These are phyloP conservation scores for Diaperis boleti DNA, from an alignment of 2,888 invertebrate genomes.

Conservation along the genomic window DNA sequence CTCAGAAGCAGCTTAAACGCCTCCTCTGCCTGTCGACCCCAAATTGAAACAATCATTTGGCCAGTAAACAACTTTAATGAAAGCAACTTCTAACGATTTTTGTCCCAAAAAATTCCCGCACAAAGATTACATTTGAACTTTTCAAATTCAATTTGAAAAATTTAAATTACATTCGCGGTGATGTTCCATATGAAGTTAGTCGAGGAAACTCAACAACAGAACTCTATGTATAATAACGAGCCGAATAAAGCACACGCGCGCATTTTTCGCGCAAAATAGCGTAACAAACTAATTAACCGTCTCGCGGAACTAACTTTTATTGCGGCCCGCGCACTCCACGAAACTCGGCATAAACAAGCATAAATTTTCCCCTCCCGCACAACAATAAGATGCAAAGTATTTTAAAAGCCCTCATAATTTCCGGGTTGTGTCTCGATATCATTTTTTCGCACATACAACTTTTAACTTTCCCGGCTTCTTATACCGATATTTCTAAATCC, in stretches of 20 bases:
- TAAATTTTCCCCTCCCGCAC: slow-evolving; percentile 23
- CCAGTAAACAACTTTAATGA: slow-evolving; percentile 42
- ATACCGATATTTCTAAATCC: slow-evolving; percentile 44
- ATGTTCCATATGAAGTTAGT: slow-evolving; percentile 38
- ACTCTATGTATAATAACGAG: slow-evolving; percentile 51
- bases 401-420: slow-evolving; percentile 39
- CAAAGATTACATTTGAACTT: slow-evolving; percentile 50
- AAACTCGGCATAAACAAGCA: slow-evolving; percentile 20
- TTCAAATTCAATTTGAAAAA: slow-evolving; percentile 51
- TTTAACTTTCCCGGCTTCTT: slow-evolving; percentile 43
- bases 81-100: slow-evolving; percentile 39
- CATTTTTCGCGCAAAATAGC: slow-evolving; percentile 21
- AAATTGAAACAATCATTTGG: slow-evolving; percentile 41
- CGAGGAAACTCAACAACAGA: slow-evolving; percentile 36
- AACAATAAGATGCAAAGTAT: slow-evolving; percentile 28
- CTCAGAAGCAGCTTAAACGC: slow-evolving; percentile 34
- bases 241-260: slow-evolving; percentile 20
- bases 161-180: slow-evolving; percentile 50
- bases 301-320: slow-evolving; percentile 21
- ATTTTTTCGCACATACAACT: slow-evolving; percentile 41
- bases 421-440: slow-evolving; percentile 33
- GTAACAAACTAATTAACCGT: slow-evolving; percentile 19
- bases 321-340: slow-evolving; percentile 15
- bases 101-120: slow-evolving; percentile 36
- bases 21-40: slow-evolving; percentile 28